Base-by-base conservation (phyloP, 2,113 vertebrate genomes). In the Catagonus wagneri region DNA sequence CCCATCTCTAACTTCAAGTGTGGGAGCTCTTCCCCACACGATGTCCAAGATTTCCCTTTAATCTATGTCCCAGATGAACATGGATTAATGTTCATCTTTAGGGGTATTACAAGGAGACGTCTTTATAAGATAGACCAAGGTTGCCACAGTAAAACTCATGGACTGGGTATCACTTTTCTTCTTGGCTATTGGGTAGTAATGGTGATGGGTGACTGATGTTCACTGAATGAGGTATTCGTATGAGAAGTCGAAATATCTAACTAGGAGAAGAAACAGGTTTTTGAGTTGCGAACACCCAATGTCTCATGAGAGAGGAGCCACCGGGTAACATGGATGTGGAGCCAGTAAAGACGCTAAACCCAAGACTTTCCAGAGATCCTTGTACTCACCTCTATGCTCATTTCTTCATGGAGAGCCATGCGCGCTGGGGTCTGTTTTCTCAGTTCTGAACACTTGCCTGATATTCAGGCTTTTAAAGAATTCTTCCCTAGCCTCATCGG, bases 311-410 rank as follows among this genome's bases (percentile, higher is more conserved):
- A 58, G 58, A 76, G 34, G 22, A 75, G 36, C 15, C 19, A 60
- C 32, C 27, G 39, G 12, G 8, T 80, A 20, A 84, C 11, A 50
- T 90, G 14, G 20, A 44, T 34, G 27, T 60, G 5, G 0, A 68
- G 5, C 11, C 15, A 22, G 36, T 1, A 36, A 2, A 52, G 29
- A 27, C 36, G 3, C 11, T 69, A 16, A 71, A 2, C 4, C 63
- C 34, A 23, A 25, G 32, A 11, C 13, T 13, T 72, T 7, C 9
- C 1, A 6, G 34, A 84, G 17, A 32, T n/a, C 0, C 17, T 39
- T 2, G 0, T 44, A 29, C 61, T 8, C 4, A 16, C 0, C 3
- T 44, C 34, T 44, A 12, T 3, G 19, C 6, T 44, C 17, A 6
- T 52, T 90, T 72, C 32, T 86, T 63, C 27, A 16, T 8, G 10